Evolutionary conservation across 2,888 invertebrate genomes (phyloP), one percentile per base, ranked within the genome.

Genomic region (Trypoxylon attenuatum): DNA sequence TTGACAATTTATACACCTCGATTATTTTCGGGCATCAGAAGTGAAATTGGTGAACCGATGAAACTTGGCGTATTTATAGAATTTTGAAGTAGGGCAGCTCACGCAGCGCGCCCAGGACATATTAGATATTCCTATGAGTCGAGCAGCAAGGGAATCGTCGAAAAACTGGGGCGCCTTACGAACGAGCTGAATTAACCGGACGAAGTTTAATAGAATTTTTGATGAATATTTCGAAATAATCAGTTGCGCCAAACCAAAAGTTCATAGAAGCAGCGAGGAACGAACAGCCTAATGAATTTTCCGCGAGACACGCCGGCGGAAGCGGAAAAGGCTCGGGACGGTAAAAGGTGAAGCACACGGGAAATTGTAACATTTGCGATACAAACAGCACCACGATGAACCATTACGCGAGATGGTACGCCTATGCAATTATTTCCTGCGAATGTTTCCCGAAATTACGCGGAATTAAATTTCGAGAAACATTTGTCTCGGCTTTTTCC

Each of bases 191-290:
- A 33, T 33, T 33, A 33, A 18, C 15, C 23, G 25, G 21, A 18
- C 6, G 10, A 23, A 16, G 39, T 61, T 50, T 45, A 23, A 57
- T 50, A 15, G 43, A 27, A 50, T 57, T 57, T 61, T 50, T 61
- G 57, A 57, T 18, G 58, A 50, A 61, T 16, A 41, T 21, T 38
- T 13, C 22, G 18, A 22, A 50, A 43, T 58, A 57, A 61, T 58
- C 50, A 57, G 25, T n/a, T 13, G 50, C 10, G 10, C 15, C 33
- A 39, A 55, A 42, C 45, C 33, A 38, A 43, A 27, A 33, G 27
- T 18, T 50, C 45, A 2, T 2, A 10, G 19, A 19, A 2, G 8
- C 1, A 5, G 5, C 2, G 21, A n/a, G 13, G 8, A 15, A 15
- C 13, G 33, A 33, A 33, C n/a, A 33, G 13, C n/a, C 33, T 33